phyloP scores from a whole-genome alignment of 2,797 vertebrate species.

The Bradypodion pumilum region DNA sequence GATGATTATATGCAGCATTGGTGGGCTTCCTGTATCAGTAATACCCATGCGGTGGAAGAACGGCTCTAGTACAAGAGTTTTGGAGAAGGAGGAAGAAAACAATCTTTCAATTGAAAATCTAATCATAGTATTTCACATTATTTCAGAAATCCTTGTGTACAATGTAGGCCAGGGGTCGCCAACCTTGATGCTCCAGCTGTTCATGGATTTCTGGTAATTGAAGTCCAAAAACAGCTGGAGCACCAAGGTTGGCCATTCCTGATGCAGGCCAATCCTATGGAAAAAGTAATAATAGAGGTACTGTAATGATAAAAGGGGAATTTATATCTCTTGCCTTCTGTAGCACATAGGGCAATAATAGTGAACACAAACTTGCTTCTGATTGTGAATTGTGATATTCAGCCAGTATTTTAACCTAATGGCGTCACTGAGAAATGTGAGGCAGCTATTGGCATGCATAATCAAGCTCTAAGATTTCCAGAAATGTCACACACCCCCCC shows the following conservation, averaged over 20 bases:
- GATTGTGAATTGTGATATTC: too few species aligned
- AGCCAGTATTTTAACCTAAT: not conserved
- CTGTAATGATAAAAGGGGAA: too few species aligned
- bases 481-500: too few species aligned
- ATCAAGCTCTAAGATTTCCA: not conserved
- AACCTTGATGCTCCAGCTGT: too few species aligned
- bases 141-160: not conserved
- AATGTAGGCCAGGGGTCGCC: too few species aligned
- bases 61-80: not conserved
- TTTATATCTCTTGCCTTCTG: not conserved
- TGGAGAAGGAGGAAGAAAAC: too few species aligned
- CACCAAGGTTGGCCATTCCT: too few species aligned
- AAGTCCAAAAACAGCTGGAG: too few species aligned
- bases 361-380: too few species aligned
- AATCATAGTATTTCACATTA: not conserved
- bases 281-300: not conserved
- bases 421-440: not conserved
- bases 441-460: not conserved
- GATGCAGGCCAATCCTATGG: too few species aligned
- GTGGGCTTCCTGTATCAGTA: not conserved
- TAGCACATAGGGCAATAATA: not conserved
- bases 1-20: not conserved
- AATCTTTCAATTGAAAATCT: too few species aligned
- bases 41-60: not conserved
- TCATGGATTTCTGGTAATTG: too few species aligned